Percentiles rank a stretch among this genome's conserved stretches.
phyloP scores from a whole-genome alignment of 2,797 vertebrate genomes.

The Gambelia wislizenii region DNA sequence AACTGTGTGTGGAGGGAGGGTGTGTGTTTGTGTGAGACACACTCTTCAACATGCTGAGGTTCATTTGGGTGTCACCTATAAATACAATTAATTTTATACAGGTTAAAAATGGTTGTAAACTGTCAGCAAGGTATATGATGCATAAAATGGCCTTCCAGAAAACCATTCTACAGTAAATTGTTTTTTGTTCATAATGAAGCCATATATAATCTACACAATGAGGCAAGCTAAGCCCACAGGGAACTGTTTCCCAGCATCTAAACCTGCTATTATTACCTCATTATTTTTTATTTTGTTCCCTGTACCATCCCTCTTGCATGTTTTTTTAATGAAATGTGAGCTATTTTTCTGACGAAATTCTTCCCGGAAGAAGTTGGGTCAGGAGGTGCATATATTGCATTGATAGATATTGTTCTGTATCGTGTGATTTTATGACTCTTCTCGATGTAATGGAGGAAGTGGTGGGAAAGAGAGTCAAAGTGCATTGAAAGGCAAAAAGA shows the following conservation, averaged over 20 bases:
- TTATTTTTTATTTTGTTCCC: conserved; percentile 74
- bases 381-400: neutral
- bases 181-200: conserved; percentile 66
- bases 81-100: conserved; percentile 61
- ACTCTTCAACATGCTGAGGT: conserved; percentile 13
- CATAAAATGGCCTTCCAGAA: conserved; percentile 60
- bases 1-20: neutral
- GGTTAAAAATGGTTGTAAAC: conserved; percentile 57
- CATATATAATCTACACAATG: conserved; percentile 64
- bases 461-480: conserved; percentile 7
- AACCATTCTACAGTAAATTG: conserved; percentile 63
- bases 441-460: neutral
- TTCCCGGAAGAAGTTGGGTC: neutral
- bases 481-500: neutral
- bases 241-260: conserved; percentile 17
- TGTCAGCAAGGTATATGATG: conserved; percentile 56
- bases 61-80: conserved; percentile 50
- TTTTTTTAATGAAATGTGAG: conserved; percentile 35
- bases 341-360: conserved; percentile 40
- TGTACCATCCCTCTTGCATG: conserved; percentile 45
- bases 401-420: neutral
- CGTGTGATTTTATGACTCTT: neutral
- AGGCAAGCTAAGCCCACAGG: conserved; percentile 47
- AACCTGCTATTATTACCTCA: conserved; percentile 61
- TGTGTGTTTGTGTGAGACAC: neutral